phyloP scores from a whole-genome alignment of 2,888 invertebrate species.

The Stegophylla sp. region DNA sequence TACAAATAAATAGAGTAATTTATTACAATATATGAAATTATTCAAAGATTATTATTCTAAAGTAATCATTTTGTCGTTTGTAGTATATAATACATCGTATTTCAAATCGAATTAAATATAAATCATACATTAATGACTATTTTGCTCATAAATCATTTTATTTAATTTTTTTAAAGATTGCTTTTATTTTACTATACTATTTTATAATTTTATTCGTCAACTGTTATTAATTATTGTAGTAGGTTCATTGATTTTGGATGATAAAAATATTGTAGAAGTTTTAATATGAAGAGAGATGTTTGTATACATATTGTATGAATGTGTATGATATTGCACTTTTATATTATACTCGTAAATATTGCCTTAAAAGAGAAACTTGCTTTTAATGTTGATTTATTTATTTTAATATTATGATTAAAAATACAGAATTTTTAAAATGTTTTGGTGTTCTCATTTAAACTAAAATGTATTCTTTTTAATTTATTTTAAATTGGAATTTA shows the following conservation, averaged over 20 bases:
- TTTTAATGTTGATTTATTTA: background rate
- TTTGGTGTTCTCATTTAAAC: too few relatives aligned
- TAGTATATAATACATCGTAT: background rate
- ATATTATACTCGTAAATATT: conserved; percentile 6
- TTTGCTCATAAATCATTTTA: background rate
- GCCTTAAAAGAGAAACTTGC: background rate
- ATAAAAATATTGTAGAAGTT: conserved; percentile 19
- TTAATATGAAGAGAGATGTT: conserved; percentile 12
- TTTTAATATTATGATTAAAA: background rate
- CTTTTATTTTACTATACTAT: background rate
- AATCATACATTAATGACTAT: background rate
- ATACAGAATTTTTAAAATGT: too few relatives aligned
- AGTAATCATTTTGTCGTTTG: background rate
- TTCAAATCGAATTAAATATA: background rate
- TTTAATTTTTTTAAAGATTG: background rate
- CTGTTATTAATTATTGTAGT: background rate
- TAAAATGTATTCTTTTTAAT: too few relatives aligned
- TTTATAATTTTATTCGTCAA: background rate
- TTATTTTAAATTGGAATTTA: too few relatives aligned
- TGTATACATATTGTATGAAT: background rate
- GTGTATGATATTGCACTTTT: background rate
- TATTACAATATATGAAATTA: background rate
- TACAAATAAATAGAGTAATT: background rate
- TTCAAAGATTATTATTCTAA: background rate
- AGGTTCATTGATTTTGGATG: too few relatives aligned